phyloP scores from a whole-genome alignment of 2,797 vertebrate species.

The Rhinogobio ventralis region DNA sequence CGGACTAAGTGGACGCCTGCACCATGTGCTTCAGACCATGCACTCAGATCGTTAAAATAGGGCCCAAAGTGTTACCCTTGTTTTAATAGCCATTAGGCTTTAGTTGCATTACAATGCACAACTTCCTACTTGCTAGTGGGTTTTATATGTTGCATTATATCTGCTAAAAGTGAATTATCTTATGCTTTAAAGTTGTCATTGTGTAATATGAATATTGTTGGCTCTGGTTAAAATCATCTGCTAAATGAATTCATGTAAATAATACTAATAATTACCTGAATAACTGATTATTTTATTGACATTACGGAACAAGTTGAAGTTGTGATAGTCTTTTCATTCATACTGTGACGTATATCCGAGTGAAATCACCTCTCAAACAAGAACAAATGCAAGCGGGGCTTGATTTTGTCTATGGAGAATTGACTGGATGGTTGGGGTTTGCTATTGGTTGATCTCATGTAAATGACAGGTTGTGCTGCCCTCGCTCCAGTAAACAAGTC shows the following conservation, averaged over 20 bases:
- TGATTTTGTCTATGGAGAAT: not conserved
- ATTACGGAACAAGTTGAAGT: not conserved
- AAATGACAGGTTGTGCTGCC: not conserved
- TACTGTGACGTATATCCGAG: no score
- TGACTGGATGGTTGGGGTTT: not conserved
- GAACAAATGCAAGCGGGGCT: not conserved
- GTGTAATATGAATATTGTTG: not conserved
- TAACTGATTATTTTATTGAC: not conserved
- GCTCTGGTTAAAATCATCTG: not conserved
- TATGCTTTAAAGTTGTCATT: not conserved
- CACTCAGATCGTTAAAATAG: no score
- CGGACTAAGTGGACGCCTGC: no score
- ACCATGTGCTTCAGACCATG: no score
- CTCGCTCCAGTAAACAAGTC: not conserved
- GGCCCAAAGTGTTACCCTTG: not conserved
- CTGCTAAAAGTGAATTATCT: not conserved
- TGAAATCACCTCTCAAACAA: not conserved
- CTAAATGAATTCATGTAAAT: not conserved
- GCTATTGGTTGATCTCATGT: not conserved
- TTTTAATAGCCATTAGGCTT: slow-evolving; percentile 7
- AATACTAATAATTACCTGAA: not conserved
- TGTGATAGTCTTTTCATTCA: not conserved
- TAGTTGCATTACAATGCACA: not conserved
- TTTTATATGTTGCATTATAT: not conserved
- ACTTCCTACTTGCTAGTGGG: not conserved